These are phyloP conservation scores for Volucella inanis DNA, from an alignment of 2,888 invertebrate genomes.

Conservation along the genomic window DNA sequence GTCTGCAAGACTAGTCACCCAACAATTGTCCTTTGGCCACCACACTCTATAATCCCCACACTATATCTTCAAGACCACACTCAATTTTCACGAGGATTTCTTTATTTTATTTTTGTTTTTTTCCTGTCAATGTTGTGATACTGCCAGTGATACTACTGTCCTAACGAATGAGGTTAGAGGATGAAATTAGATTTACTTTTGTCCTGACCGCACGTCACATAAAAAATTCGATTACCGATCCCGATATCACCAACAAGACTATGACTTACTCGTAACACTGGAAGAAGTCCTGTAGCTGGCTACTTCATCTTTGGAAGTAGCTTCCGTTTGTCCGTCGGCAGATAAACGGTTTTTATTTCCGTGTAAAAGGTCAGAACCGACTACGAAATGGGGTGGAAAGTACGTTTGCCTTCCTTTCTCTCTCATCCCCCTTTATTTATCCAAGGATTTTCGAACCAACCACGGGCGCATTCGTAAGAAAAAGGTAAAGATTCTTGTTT, in stretches of 20 bases:
- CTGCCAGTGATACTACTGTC: too few relatives aligned
- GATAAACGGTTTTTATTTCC: slow-evolving; percentile 68
- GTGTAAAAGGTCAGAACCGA: slow-evolving; percentile 48
- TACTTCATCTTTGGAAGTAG: slow-evolving; percentile 32
- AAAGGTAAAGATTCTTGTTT: slow-evolving; percentile 14
- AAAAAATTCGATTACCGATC: slow-evolving; percentile 74
- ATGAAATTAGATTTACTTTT: slow-evolving; percentile 73
- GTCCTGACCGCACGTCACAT: slow-evolving; percentile 73
- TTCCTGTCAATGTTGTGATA: not conserved
- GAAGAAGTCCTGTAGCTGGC: slow-evolving; percentile 16
- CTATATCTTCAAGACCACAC: not conserved
- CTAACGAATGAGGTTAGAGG: slow-evolving; percentile 59
- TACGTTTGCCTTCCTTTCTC: slow-evolving; percentile 35
- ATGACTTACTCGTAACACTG: too few relatives aligned
- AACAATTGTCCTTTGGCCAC: slow-evolving; percentile 66
- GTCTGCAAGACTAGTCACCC: slow-evolving; percentile 50
- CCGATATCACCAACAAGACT: slow-evolving; percentile 65
- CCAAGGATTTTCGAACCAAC: slow-evolving; percentile 13
- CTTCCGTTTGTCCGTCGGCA: slow-evolving; percentile 59
- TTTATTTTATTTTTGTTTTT: not conserved
- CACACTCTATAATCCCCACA: slow-evolving; percentile 10
- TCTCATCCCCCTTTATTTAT: not conserved
- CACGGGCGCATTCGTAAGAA: slow-evolving; percentile 32
- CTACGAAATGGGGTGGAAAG: slow-evolving; percentile 73
- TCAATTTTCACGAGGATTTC: slow-evolving; percentile 33